Conservation (phyloP, 64 coral and sea anemone genomes). For the Montipora foliosa region DNA sequence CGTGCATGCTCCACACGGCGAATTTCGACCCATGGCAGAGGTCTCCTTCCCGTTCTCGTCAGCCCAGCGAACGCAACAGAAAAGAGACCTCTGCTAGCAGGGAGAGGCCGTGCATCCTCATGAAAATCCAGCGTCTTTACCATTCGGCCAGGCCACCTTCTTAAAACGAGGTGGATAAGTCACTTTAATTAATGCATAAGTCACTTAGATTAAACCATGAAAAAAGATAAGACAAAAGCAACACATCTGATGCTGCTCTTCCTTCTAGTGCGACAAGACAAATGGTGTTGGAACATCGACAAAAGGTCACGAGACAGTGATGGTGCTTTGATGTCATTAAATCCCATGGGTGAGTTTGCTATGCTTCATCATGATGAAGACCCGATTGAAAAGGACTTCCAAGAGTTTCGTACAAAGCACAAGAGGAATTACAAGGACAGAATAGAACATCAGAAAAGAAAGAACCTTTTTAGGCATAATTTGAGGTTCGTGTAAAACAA, state of each 20-base stretch:
- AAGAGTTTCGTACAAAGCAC: conserved; percentile 70
- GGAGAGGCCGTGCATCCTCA: too few species aligned
- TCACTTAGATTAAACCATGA: too few species aligned
- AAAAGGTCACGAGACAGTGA: conserved; percentile 69
- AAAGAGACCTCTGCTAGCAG: too few species aligned
- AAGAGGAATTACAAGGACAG: conserved; percentile 61
- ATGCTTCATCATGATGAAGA: conserved; percentile 64
- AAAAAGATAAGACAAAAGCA: neutral
- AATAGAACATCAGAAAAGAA: conserved; percentile 84
- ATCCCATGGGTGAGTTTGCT: conserved; percentile 84
- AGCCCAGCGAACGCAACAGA: too few species aligned
- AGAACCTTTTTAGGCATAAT: conserved; percentile 90
- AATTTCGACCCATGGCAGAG: too few species aligned
- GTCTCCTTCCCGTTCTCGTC: too few species aligned
- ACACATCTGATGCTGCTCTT: neutral
- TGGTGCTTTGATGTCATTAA: conserved; percentile 50
- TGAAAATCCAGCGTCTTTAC: too few species aligned
- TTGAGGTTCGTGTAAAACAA: conserved; percentile 59
- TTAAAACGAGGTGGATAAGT: too few species aligned
- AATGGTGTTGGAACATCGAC: conserved; percentile 90
- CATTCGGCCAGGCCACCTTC: too few species aligned
- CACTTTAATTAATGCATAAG: too few species aligned
- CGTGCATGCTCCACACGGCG: too few species aligned
- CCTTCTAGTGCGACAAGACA: conserved; percentile 74
- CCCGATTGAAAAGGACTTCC: conserved; percentile 76